phyloP scores from a whole-genome alignment of 1,140 invertebrate species.

The Agrilus planipennis region DNA sequence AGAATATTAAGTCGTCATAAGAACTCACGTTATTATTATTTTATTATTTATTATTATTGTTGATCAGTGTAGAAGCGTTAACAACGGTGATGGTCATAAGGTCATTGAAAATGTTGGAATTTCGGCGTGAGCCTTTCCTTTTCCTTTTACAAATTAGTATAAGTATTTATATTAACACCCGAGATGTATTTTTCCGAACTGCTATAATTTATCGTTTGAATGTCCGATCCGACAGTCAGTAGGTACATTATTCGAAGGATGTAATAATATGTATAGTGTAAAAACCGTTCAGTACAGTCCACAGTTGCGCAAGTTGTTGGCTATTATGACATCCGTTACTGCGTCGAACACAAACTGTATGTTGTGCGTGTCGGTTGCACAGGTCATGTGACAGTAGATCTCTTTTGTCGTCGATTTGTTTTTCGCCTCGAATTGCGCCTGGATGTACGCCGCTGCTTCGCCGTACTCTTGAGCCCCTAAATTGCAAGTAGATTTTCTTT shows the following conservation, averaged over 20 bases:
- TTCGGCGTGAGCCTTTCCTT: too few relatives aligned
- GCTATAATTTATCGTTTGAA: conserved; percentile 1
- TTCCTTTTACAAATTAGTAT: too few relatives aligned
- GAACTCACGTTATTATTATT: too few relatives aligned
- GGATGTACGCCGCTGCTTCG: conserved; percentile 77
- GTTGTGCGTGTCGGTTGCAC: conserved; percentile 84
- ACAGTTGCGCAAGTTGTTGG: conserved; percentile 87
- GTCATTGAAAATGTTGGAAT: too few relatives aligned
- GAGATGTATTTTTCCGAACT: conserved; percentile 4
- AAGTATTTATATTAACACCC: conserved; percentile 1
- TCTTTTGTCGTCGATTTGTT: conserved; percentile 83
- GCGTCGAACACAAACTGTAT: conserved; percentile 89
- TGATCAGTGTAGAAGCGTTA: too few relatives aligned
- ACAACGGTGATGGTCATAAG: too few relatives aligned
- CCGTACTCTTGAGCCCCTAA: conserved; percentile 74
- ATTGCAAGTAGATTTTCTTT: conserved; percentile 16
- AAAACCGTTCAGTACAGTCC: conserved; percentile 51
- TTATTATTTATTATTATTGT: too few relatives aligned
- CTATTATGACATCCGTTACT: conserved; percentile 87
- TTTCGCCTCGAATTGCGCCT: conserved; percentile 79
- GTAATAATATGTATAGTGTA: conserved; percentile 14
- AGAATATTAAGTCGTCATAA: too few relatives aligned
- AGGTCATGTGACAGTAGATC: conserved; percentile 87
- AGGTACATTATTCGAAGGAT: conserved; percentile 14
- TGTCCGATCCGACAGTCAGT: conserved; percentile 7